Conservation (phyloP, 2,113 vertebrate genomes). For the Clarias magur region DNA sequence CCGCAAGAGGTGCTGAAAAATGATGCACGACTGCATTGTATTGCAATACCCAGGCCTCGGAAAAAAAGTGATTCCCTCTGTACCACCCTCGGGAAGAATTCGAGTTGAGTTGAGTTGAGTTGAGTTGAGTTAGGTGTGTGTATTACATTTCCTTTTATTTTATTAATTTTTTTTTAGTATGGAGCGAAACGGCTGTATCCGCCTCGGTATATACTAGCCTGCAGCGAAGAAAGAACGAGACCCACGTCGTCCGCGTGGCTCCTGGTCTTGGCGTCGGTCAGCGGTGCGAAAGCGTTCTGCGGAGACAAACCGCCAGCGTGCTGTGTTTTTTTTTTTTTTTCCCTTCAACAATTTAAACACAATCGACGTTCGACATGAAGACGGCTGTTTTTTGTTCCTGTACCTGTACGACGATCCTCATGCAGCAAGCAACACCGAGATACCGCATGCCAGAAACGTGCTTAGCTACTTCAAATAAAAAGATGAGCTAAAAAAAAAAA, state of each 20-base stretch:
- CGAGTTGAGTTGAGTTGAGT: constrained; percentile 17
- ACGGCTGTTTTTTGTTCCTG: constrained; percentile 9
- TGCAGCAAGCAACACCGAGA: constrained; percentile 69
- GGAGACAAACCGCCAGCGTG: constrained; percentile 75
- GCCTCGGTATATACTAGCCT: constrained; percentile 99
- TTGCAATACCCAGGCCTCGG: constrained; percentile 95
- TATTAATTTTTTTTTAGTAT: constrained; percentile 79
- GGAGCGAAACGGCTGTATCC: constrained; percentile 99
- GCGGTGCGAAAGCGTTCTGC: constrained; percentile 95
- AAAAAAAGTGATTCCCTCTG: constrained; percentile 79
- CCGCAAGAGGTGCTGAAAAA: constrained; percentile 90
- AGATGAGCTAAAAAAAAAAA: constrained; percentile 35
- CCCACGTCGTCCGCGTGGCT: constrained; percentile 97
- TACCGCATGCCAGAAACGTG: constrained; percentile 66
- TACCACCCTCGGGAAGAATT: constrained; percentile 86
- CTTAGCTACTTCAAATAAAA: constrained; percentile 58
- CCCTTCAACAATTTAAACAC: constrained; percentile 71
- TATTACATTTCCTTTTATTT: constrained; percentile 71
- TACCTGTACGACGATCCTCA: constrained; percentile 64
- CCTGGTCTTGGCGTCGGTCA: constrained; percentile 98
- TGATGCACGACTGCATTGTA: constrained; percentile 93
- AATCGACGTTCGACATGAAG: constrained; percentile 32
- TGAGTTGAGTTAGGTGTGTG: constrained; percentile 72
- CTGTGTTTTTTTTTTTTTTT: neutral
- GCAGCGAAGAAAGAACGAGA: constrained; percentile 98